Percentiles rank a stretch among this genome's conserved stretches.
These are phyloP conservation scores for Spatulosminthurus flaviceps DNA, from an alignment of 2,888 invertebrate genomes.

Conservation along the genomic window DNA sequence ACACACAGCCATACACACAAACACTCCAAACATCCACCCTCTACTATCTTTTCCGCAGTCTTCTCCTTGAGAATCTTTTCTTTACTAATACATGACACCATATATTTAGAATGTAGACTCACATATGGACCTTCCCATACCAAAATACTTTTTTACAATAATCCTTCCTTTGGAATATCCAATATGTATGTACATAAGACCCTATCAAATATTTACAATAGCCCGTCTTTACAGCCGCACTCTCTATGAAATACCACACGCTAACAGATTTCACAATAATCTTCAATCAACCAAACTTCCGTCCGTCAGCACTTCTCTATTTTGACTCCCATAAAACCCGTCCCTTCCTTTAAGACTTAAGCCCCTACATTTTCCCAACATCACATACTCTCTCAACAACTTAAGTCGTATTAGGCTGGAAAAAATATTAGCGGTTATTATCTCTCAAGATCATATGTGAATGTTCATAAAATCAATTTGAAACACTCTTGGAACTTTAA, in stretches of 20 bases:
- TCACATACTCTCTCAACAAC: background rate
- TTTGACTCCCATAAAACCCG: background rate
- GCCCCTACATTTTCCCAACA: too few relatives aligned
- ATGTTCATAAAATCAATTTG: conserved; percentile 12
- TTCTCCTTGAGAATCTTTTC: background rate
- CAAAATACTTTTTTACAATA: too few relatives aligned
- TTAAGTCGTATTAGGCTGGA: background rate
- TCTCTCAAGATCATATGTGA: background rate
- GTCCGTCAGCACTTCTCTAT: background rate
- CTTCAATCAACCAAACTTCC: background rate
- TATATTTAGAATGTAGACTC: too few relatives aligned
- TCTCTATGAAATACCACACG: background rate
- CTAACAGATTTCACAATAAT: conserved; percentile 12
- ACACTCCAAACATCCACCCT: background rate
- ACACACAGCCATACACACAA: too few relatives aligned
- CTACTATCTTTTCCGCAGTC: background rate
- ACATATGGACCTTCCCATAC: too few relatives aligned
- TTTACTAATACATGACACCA: too few relatives aligned
- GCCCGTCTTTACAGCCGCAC: background rate
- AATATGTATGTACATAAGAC: too few relatives aligned
- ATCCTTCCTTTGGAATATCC: too few relatives aligned
- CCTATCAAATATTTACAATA: background rate
- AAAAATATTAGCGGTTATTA: background rate
- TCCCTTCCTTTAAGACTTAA: too few relatives aligned
- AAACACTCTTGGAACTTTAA: background rate